Evolutionary conservation across 2,113 vertebrate genomes (phyloP).

Genomic region (Cisticola juncidis): DNA sequence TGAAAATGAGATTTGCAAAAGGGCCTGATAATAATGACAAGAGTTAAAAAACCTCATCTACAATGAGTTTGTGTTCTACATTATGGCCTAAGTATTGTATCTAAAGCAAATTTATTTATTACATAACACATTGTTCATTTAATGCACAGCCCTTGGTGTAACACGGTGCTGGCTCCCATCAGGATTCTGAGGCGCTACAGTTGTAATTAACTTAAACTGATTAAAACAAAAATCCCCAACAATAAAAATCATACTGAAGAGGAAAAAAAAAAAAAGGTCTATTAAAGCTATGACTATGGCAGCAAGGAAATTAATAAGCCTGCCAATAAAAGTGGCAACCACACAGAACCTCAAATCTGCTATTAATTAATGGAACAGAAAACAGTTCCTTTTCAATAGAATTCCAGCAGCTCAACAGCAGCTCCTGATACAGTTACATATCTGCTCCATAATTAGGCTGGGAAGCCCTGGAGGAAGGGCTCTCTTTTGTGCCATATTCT

Average conservation of each 20-base stretch:
- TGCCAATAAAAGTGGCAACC: not conserved
- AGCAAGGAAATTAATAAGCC: not conserved
- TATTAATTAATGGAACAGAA: not conserved
- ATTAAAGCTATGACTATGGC: not conserved
- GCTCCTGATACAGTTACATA: not conserved
- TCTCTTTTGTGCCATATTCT: not conserved
- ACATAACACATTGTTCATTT: not conserved
- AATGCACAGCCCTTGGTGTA: not conserved
- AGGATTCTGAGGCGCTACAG: not conserved
- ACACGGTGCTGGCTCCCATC: not conserved
- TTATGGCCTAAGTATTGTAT: not conserved
- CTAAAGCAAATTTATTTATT: not conserved
- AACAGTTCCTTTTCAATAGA: not conserved
- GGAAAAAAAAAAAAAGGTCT: not conserved
- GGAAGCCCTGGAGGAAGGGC: not conserved
- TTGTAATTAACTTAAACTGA: not conserved
- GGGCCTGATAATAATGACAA: not conserved
- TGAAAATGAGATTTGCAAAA: not conserved
- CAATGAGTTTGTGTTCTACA: not conserved
- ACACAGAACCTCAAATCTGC: not conserved
- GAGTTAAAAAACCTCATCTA: not conserved
- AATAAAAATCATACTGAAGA: not conserved
- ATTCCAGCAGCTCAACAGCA: not conserved
- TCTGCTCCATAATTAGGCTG: not conserved
- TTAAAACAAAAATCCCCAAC: not conserved